Conservation (phyloP, 2,797 vertebrate genomes). For the Myotis myotis region DNA sequence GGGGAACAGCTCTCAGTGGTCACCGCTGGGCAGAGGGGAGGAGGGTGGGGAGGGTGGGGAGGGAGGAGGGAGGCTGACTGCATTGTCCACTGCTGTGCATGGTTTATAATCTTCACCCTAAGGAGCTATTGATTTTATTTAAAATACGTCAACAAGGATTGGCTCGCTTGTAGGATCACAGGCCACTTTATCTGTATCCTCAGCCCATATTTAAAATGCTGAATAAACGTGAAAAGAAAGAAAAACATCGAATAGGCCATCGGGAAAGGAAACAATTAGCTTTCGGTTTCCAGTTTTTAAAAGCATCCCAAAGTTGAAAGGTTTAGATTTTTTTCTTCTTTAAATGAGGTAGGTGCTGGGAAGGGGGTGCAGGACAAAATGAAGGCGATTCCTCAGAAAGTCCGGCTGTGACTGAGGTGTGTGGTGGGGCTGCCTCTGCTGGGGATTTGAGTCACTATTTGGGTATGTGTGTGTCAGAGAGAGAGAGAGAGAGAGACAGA, state of each 20-base stretch:
- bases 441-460: background rate
- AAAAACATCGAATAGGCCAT: background rate
- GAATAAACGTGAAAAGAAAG: background rate
- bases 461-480: background rate
- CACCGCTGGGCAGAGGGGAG: background rate
- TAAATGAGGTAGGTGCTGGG: background rate
- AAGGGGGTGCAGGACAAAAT: background rate
- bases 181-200: background rate
- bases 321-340: background rate
- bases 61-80: background rate
- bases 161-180: background rate
- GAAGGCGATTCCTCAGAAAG: background rate
- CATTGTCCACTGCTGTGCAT: background rate
- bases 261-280: background rate
- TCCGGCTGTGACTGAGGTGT: background rate
- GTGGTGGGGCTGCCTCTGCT: background rate
- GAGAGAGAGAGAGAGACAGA: background rate
- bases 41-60: no score
- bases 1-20: background rate
- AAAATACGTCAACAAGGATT: background rate
- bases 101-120: background rate
- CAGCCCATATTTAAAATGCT: background rate
- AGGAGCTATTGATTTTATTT: constrained; percentile 21
- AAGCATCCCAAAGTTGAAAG: background rate
- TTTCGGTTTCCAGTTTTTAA: background rate